Percentiles rank a stretch among this genome's conserved stretches.
Evolutionary conservation across 1,140 invertebrate species (phyloP).

Genomic region (Micrasema minimum): DNA sequence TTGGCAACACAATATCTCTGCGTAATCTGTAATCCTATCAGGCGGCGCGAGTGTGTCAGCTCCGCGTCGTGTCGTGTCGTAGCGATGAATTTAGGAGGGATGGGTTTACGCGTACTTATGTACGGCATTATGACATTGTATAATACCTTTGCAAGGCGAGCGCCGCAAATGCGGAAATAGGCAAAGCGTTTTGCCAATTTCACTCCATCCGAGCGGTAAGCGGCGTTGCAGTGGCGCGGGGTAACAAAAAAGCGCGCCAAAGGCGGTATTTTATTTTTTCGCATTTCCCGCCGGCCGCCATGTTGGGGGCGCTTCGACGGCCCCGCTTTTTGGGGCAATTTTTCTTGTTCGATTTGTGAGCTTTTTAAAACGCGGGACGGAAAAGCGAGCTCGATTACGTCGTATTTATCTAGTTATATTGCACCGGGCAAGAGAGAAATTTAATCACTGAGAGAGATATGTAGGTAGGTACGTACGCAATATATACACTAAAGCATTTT

Average conservation of each 20-base stretch:
- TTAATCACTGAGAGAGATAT: too few relatives aligned
- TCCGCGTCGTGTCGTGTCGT: background rate
- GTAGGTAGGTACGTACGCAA: too few relatives aligned
- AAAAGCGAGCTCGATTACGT: conserved; percentile 22
- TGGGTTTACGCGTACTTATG: conserved; percentile 14
- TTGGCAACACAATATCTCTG: conserved; percentile 6
- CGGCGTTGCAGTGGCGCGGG: conserved; percentile 29
- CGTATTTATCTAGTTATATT: too few relatives aligned
- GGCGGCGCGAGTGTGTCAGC: conserved; percentile 23
- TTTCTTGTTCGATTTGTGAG: conserved; percentile 37
- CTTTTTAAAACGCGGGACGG: conserved; percentile 3
- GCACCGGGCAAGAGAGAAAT: too few relatives aligned
- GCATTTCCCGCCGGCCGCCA: conserved; percentile 38
- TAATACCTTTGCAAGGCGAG: conserved; percentile 41
- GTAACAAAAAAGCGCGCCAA: conserved; percentile 41
- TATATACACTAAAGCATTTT: too few relatives aligned
- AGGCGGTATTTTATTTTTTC: conserved; percentile 23
- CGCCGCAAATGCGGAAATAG: conserved; percentile 48
- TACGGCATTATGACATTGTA: conserved; percentile 37
- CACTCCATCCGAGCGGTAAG: conserved; percentile 43
- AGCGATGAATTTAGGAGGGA: conserved; percentile 27
- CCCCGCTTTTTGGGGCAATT: conserved; percentile 32
- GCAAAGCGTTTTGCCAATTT: conserved; percentile 52
- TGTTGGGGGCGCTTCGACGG: conserved; percentile 46
- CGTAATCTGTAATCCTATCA: conserved; percentile 31